phyloP scores from a whole-genome alignment of 2,113 vertebrate species.

The Leiothrix lutea region DNA sequence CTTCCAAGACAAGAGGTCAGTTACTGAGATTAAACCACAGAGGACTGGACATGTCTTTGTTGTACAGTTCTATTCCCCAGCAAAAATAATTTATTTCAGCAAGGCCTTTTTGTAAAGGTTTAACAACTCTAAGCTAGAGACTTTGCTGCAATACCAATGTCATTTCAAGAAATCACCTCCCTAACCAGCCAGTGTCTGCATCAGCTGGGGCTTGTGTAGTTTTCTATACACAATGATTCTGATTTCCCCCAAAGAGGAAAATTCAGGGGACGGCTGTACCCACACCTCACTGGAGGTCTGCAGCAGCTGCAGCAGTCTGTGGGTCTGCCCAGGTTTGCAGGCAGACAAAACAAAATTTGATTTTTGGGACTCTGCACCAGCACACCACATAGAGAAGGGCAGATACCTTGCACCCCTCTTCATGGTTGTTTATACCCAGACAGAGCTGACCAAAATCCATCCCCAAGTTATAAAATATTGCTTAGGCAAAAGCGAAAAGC shows the following conservation, averaged over 20 bases:
- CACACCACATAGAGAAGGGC: neutral
- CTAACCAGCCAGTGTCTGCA: neutral
- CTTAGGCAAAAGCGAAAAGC: neutral
- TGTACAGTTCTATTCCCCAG: neutral
- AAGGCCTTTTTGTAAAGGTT: neutral
- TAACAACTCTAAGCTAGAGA: neutral
- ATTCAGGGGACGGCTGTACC: accelerated
- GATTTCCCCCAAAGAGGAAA: neutral
- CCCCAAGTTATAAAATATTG: neutral
- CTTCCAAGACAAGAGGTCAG: neutral
- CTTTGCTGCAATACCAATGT: neutral
- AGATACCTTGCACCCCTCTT: neutral
- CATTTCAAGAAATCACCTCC: neutral
- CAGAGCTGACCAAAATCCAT: neutral
- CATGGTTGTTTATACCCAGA: neutral
- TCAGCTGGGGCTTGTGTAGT: neutral
- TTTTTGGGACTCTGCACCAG: neutral
- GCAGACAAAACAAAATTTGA: neutral
- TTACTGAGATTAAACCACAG: neutral
- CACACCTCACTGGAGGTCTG: neutral
- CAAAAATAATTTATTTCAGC: neutral
- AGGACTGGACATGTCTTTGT: neutral
- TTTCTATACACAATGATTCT: neutral
- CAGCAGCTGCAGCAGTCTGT: neutral
- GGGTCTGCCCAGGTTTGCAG: neutral